Evolutionary conservation across 2,888 invertebrate genomes (phyloP).

Genomic region (Agrotis ipsilon): DNA sequence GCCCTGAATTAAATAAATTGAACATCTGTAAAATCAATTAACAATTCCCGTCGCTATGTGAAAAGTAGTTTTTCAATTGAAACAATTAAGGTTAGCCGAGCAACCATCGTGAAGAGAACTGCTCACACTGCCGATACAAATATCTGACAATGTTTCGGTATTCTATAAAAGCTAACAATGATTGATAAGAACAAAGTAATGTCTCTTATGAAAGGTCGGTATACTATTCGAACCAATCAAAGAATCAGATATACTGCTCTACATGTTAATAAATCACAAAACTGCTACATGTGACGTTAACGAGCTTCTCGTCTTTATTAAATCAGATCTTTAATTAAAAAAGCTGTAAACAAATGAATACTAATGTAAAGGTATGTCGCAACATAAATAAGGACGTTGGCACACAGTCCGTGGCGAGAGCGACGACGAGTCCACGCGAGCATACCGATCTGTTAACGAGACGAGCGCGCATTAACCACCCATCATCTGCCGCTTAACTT

Average conservation of each 20-base stretch:
- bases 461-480: constrained; percentile 73
- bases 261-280: constrained; percentile 34
- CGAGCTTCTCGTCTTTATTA: constrained; percentile 61
- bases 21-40: constrained; percentile 83
- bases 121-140: constrained; percentile 29
- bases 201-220: not conserved
- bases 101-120: constrained; percentile 57
- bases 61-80: constrained; percentile 88
- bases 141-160: not conserved
- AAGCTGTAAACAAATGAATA: constrained; percentile 80
- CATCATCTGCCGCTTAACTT: constrained; percentile 73
- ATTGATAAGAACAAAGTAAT: constrained; percentile 2
- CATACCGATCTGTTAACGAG: constrained; percentile 62
- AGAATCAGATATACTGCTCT: constrained; percentile 12
- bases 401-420: constrained; percentile 30
- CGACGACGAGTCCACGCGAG: constrained; percentile 28
- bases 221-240: constrained; percentile 3
- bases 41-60: constrained; percentile 78
- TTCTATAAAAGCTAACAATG: too few relatives aligned
- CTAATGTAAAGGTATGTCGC: constrained; percentile 67
- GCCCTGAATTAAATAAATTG: constrained; percentile 77
- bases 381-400: constrained; percentile 53
- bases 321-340: constrained; percentile 79
- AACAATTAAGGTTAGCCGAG: constrained; percentile 87
- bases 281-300: constrained; percentile 71